A percentile compares a stretch with the other conserved stretches of the same genome.
Evolutionary conservation across 2,888 invertebrate species (phyloP).

Genomic region (Eremobia ochroleuca): DNA sequence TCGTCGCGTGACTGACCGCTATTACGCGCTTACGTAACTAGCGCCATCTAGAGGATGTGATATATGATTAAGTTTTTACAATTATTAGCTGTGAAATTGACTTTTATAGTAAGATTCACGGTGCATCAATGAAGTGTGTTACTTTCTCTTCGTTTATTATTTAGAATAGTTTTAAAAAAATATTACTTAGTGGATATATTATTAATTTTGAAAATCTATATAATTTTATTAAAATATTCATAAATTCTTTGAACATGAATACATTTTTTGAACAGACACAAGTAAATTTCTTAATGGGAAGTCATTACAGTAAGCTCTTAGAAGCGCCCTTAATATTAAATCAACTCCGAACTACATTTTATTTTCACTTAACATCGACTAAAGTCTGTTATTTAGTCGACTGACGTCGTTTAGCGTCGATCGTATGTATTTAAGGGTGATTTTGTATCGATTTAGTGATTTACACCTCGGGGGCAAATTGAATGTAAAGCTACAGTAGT

Average conservation of each 20-base stretch:
- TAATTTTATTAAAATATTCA: neutral
- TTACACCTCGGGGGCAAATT: constrained; percentile 66
- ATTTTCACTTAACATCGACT: constrained; percentile 78
- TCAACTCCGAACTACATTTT: constrained; percentile 67
- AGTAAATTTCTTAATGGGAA: constrained; percentile 14
- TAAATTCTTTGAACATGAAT: neutral
- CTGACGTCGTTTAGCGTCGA: constrained; percentile 58
- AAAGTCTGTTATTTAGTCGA: constrained; percentile 76
- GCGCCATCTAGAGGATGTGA: constrained; percentile 75
- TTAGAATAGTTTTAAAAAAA: constrained; percentile 7
- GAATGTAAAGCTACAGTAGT: constrained; percentile 17
- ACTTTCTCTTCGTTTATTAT: constrained; percentile 54
- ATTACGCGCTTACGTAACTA: constrained; percentile 77
- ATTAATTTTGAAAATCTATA: constrained; percentile 16
- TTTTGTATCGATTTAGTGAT: constrained; percentile 77
- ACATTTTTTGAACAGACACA: neutral
- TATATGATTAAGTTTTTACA: constrained; percentile 70
- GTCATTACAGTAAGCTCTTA: constrained; percentile 38
- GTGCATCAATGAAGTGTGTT: constrained; percentile 39
- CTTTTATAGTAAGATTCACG: constrained; percentile 60
- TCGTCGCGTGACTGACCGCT: constrained; percentile 84
- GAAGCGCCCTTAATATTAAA: constrained; percentile 49
- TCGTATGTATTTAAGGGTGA: constrained; percentile 67
- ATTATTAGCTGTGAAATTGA: constrained; percentile 69
- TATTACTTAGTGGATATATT: constrained; percentile 28